phyloP scores from a whole-genome alignment of 2,113 vertebrate genomes.

The Macaca mulatta region DNA sequence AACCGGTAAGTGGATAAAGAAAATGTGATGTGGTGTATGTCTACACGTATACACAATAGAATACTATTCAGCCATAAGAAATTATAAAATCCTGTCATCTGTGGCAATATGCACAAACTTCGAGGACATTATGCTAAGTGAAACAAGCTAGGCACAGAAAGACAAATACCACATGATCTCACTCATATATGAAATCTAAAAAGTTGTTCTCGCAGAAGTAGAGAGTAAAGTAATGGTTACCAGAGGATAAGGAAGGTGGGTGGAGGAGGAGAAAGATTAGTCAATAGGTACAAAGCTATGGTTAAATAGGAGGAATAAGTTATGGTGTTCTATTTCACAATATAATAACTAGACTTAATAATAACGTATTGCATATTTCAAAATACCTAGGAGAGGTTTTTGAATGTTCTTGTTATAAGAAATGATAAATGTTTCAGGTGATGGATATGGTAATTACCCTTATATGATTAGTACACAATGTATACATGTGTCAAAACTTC shows the following conservation, averaged over 20 bases:
- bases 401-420: neutral
- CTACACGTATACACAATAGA: neutral
- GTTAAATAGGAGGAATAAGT: neutral
- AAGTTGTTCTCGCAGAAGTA: neutral
- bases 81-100: neutral
- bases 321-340: neutral
- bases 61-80: neutral
- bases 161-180: neutral
- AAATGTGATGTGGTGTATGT: neutral
- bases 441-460: neutral
- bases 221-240: neutral
- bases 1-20: neutral
- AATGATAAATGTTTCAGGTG: neutral
- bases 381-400: neutral
- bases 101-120: neutral
- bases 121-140: neutral
- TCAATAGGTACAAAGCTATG: neutral
- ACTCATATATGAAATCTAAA: neutral
- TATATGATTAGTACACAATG: neutral
- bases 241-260: neutral
- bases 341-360: neutral
- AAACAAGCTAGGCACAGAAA: neutral
- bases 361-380: neutral
- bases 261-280: neutral
- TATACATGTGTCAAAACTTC: neutral